phyloP scores from a whole-genome alignment of 2,113 vertebrate species.

The Charina bottae region DNA sequence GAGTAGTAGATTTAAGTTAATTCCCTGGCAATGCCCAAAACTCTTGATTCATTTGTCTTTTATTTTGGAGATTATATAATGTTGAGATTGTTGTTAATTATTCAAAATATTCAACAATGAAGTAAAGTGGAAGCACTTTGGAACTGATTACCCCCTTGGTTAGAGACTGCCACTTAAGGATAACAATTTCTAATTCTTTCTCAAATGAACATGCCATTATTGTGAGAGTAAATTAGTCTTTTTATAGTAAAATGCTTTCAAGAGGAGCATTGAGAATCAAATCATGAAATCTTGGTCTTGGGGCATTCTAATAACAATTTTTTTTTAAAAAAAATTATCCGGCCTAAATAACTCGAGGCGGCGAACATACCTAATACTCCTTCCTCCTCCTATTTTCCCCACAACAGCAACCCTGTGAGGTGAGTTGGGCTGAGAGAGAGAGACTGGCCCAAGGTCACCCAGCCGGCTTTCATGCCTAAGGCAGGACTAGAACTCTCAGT shows the following conservation, averaged over 20 bases:
- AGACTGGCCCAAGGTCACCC: too few relatives aligned
- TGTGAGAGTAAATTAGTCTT: conserved; percentile 10
- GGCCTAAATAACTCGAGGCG: too few relatives aligned
- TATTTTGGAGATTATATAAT: background rate
- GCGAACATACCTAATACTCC: too few relatives aligned
- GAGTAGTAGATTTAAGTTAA: background rate
- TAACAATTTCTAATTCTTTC: background rate
- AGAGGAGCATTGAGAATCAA: background rate
- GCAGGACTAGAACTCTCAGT: too few relatives aligned
- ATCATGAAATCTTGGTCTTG: background rate
- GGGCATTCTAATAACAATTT: background rate
- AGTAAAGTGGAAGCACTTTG: background rate
- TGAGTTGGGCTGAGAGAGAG: too few relatives aligned
- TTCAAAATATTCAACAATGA: background rate
- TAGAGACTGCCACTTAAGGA: background rate
- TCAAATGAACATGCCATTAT: conserved; percentile 5
- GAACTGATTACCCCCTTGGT: background rate
- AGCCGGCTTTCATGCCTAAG: too few relatives aligned
- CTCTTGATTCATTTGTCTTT: background rate
- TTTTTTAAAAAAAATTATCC: too few relatives aligned
- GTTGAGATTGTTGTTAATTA: background rate
- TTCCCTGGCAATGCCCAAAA: background rate
- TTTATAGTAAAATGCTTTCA: background rate
- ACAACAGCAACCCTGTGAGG: too few relatives aligned
- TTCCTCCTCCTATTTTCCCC: too few relatives aligned